Percentiles rank a stretch among this genome's conserved stretches.
These are phyloP conservation scores for Sanderia malayensis DNA, from an alignment of 30 jellyfish, hydroid and myxozoan genomes.

Conservation along the genomic window DNA sequence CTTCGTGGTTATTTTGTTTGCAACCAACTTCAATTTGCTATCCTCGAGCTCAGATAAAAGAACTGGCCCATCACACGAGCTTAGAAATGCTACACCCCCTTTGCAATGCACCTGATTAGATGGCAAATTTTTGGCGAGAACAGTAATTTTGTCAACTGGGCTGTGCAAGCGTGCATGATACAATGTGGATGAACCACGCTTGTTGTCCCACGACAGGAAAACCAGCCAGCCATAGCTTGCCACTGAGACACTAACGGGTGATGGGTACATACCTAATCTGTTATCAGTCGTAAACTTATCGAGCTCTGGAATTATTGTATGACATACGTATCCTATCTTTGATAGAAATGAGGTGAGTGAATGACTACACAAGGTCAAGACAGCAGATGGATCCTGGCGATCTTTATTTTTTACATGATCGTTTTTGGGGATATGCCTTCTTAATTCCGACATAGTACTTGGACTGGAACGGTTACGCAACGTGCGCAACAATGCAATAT, in stretches of 20 bases:
- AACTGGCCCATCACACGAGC: conserved; percentile 15
- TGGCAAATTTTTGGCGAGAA: conserved; percentile 6
- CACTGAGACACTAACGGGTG: conserved; percentile 31
- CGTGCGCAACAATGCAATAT: conserved; percentile 26
- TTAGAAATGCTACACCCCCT: conserved; percentile 9
- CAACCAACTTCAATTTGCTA: conserved; percentile 1
- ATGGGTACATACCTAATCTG: conserved; percentile 35
- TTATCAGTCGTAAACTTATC: conserved; percentile 23
- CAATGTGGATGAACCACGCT: conserved; percentile 18
- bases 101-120: conserved; percentile 16
- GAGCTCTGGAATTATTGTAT: conserved; percentile 29
- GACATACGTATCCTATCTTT: conserved; percentile 11
- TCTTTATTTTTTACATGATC: conserved; percentile 31
- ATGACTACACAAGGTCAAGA: conserved; percentile 9
- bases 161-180: conserved; percentile 30
- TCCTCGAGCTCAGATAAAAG: conserved; percentile 11
- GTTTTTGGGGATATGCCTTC: conserved; percentile 15
- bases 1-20: conserved; percentile 7
- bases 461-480: conserved; percentile 16
- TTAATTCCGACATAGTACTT: conserved; percentile 1
- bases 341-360: background rate
- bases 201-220: conserved; percentile 21
- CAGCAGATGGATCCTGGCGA: conserved; percentile 43
- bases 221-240: conserved; percentile 39
- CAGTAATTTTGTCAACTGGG: conserved; percentile 22